Percentiles rank a stretch among this genome's conserved stretches.
phyloP scores from a whole-genome alignment of 2,113 vertebrate species.

The Peromyscus leucopus region DNA sequence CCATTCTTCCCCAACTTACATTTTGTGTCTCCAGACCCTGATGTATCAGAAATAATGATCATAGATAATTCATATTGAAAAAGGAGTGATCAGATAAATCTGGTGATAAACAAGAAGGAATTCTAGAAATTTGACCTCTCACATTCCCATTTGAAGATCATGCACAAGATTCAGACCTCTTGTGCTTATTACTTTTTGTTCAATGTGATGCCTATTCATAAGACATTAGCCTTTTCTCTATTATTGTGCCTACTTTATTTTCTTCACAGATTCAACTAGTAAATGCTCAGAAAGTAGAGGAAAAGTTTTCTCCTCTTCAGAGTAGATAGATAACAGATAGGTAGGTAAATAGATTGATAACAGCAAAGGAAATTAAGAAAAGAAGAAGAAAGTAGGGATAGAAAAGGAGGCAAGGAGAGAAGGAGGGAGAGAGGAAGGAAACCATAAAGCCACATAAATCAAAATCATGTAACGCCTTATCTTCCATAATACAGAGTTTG shows the following conservation, averaged over 20 bases:
- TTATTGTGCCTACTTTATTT: not conserved
- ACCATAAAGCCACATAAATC: not conserved
- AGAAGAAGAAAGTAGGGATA: not conserved
- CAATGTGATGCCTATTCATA: not conserved
- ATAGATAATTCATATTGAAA: not conserved
- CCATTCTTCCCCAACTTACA: not conserved
- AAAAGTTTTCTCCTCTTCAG: not conserved
- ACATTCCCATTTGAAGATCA: not conserved
- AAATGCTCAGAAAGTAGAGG: not conserved
- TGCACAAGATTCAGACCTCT: too few relatives aligned
- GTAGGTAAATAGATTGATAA: not conserved
- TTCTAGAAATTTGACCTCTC: not conserved
- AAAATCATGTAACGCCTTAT: not conserved
- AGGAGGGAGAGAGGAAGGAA: not conserved
- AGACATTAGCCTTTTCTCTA: not conserved
- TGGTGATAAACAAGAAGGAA: not conserved
- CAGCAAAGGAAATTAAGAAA: not conserved
- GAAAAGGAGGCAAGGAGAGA: not conserved
- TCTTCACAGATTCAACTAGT: not conserved
- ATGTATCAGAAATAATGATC: not conserved
- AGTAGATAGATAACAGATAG: not conserved
- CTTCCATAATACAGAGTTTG: not conserved
- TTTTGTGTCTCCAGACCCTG: not conserved
- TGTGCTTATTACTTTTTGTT: not conserved
- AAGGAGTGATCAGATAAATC: not conserved